These are phyloP conservation scores for Mycalesis mineus DNA, from an alignment of 2,888 invertebrate species.

Conservation along the genomic window DNA sequence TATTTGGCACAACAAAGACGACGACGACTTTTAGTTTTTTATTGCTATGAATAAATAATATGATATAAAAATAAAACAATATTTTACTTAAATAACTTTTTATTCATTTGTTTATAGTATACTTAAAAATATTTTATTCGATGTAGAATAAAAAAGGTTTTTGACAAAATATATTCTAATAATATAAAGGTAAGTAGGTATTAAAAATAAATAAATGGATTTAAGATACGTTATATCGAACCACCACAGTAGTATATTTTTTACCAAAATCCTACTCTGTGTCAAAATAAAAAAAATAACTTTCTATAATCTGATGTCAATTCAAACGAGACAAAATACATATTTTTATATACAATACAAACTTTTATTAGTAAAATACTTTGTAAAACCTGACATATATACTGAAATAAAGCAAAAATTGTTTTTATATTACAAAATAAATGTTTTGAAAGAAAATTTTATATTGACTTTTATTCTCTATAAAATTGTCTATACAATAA, in stretches of 20 bases:
- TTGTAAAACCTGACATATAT: too few relatives aligned
- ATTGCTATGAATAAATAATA: too few relatives aligned
- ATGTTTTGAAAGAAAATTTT: too few relatives aligned
- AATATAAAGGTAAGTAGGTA: not conserved
- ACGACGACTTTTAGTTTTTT: too few relatives aligned
- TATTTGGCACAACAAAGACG: too few relatives aligned
- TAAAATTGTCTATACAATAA: too few relatives aligned
- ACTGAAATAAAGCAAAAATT: too few relatives aligned
- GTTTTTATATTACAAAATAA: too few relatives aligned
- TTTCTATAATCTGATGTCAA: slow-evolving; percentile 10
- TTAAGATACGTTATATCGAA: slow-evolving; percentile 29
- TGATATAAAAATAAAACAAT: slow-evolving; percentile 11
- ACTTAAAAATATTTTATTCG: slow-evolving; percentile 8
- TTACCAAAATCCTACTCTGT: slow-evolving; percentile 60
- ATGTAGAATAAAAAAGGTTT: slow-evolving; percentile 13
- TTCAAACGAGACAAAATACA: too few relatives aligned
- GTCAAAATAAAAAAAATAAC: slow-evolving; percentile 36
- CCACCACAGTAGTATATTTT: slow-evolving; percentile 63
- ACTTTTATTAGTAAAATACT: too few relatives aligned
- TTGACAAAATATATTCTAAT: not conserved
- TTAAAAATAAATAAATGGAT: not conserved
- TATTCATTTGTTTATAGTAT: slow-evolving; percentile 13
- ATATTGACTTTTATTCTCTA: too few relatives aligned
- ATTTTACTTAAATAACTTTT: slow-evolving; percentile 15
- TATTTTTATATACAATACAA: too few relatives aligned